phyloP scores from a whole-genome alignment of 2,113 vertebrate genomes.

The Climacteris rufus region DNA sequence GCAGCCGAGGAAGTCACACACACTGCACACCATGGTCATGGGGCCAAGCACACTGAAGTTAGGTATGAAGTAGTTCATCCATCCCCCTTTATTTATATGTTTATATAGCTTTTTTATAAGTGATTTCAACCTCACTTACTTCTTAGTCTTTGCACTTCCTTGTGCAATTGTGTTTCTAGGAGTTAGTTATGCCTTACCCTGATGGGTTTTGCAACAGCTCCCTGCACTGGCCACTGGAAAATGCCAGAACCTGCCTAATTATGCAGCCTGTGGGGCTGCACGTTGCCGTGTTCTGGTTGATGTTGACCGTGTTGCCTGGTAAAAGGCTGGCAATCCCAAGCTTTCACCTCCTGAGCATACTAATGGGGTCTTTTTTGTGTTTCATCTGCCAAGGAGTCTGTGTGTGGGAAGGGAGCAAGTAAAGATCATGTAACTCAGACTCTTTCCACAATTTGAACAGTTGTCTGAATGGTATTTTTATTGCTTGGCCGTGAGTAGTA shows the following conservation, averaged over 20 bases:
- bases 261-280: not conserved
- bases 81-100: not conserved
- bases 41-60: not conserved
- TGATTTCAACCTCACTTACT: not conserved
- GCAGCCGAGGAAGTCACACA: rapidly evolving
- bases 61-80: not conserved
- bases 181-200: rapidly evolving
- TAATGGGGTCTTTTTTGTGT: not conserved
- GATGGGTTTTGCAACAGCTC: not conserved
- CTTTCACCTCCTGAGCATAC: not conserved
- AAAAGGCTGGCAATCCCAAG: not conserved
- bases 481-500: not conserved
- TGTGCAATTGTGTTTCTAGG: not conserved
- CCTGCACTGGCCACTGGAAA: not conserved
- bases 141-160: not conserved
- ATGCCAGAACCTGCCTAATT: not conserved
- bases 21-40: rapidly evolving
- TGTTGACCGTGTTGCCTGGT: not conserved
- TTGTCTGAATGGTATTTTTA: not conserved
- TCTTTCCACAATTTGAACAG: not conserved
- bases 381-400: not conserved
- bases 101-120: not conserved
- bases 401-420: not conserved
- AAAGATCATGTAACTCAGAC: not conserved
- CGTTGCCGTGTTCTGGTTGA: not conserved